phyloP scores from a whole-genome alignment of 2,113 vertebrate genomes.

The Hucho hucho region DNA sequence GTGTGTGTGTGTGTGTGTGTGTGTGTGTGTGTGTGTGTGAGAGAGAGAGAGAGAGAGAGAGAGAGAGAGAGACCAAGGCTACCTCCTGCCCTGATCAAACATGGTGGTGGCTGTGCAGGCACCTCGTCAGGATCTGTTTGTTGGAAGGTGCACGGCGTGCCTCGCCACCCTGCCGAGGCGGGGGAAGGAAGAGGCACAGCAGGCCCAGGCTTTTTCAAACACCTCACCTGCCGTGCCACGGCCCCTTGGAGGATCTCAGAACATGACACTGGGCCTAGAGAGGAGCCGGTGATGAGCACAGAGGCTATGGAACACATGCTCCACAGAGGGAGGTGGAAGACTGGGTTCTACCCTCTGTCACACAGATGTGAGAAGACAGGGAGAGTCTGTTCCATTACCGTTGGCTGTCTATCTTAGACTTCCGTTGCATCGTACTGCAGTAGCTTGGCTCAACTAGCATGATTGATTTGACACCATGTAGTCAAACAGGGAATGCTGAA shows the following conservation, averaged over 20 bases:
- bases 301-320: background rate
- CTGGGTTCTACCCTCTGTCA: background rate
- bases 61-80: constrained; percentile 55
- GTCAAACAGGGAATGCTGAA: too few species aligned
- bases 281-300: constrained; percentile 7
- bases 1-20: constrained; percentile 2
- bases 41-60: too few species aligned
- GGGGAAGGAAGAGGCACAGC: constrained; percentile 74
- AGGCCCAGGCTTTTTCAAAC: constrained; percentile 61
- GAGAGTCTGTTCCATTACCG: too few species aligned
- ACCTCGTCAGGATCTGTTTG: constrained; percentile 69
- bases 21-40: constrained; percentile 31
- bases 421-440: too few species aligned
- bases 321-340: background rate
- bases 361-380: background rate
- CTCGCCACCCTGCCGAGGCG: constrained; percentile 60
- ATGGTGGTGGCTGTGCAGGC: constrained; percentile 64
- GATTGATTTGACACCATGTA: too few species aligned
- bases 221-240: constrained; percentile 27
- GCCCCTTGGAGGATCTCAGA: background rate
- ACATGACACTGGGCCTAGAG: constrained; percentile 26
- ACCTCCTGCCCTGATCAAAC: constrained; percentile 74
- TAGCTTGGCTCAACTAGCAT: too few species aligned
- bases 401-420: too few species aligned
- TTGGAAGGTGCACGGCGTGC: constrained; percentile 66